Base-by-base conservation (phyloP, 2,113 vertebrate species). In the Silurus asotus region DNA sequence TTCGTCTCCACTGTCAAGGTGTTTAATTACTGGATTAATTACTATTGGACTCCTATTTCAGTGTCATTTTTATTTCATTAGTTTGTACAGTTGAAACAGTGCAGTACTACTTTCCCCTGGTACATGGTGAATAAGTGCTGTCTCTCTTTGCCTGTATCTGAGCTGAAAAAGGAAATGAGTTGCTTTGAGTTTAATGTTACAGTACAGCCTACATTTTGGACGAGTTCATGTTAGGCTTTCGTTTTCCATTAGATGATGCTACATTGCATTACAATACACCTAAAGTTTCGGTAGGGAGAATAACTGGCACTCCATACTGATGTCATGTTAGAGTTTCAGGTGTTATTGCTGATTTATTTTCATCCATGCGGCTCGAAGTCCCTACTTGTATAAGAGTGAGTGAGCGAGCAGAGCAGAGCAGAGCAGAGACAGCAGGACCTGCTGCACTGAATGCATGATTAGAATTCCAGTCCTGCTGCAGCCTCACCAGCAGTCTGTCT, bases 381-480 rank as follows among this genome's bases (percentile, higher is more conserved):
- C 49, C 51, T 77, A 77, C 49, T 77, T 56, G 74, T 49, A 77
- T 15, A 6, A 55, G 51, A 55, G 23, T 3, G 51, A 77, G 51
- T 1, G 74, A 55, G 78, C 28, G 76, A 70, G 62, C 37, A 23
- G 25, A 84, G 74, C 79, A 37, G 86, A 58, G 70, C 37, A 23
- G 25, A 84, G 74, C 82, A 51, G 86, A 58, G 70, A 25, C 89
- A 79, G 82, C 77, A 85, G 85, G 82, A 88, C 78, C 65, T 64
- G 8, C 89, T 83, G 87, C 87, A 81, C 85, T 87, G 76, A 78
- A 67, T 58, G 64, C 86, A 79, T 81, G 86, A 84, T 82, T 88
- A 84, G 81, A 87, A 90, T 87, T 85, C 74, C 81, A 84, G 64
- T 45, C 53, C 82, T 87, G 78, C 74, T 13, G 53, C 81, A 15